phyloP scores from a whole-genome alignment of 2,113 vertebrate genomes.

The Haplochromis burtoni region DNA sequence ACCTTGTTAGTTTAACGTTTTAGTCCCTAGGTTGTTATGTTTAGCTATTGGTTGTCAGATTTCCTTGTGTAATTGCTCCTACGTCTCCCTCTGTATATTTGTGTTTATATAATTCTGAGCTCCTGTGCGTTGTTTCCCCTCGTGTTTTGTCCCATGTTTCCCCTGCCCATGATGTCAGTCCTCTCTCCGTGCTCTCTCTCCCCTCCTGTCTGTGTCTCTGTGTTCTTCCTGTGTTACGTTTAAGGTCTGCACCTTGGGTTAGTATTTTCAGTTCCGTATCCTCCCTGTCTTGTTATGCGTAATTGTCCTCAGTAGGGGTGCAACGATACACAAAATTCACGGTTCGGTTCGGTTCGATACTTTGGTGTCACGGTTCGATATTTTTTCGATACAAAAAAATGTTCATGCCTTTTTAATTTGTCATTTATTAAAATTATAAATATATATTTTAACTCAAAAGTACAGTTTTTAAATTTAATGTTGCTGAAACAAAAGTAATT shows the following conservation, averaged over 20 bases:
- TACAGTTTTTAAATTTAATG: no score
- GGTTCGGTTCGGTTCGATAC: no score
- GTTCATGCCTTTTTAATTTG: no score
- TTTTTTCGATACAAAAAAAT: no score
- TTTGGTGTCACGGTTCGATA: no score
- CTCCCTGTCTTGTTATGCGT: neutral
- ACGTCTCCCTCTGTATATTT: rapidly evolving
- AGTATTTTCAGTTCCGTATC: neutral
- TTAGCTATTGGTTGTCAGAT: neutral
- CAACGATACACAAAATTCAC: no score
- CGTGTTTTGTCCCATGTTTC: neutral
- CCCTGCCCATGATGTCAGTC: neutral
- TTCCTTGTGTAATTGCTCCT: neutral
- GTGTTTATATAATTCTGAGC: neutral
- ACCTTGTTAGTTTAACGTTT: neutral
- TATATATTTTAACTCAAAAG: no score
- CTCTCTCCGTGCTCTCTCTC: neutral
- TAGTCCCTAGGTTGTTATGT: neutral
- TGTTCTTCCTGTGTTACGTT: neutral
- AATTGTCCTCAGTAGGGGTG: neutral
- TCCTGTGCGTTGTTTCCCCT: neutral
- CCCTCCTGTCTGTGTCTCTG: neutral
- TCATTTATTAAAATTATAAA: no score
- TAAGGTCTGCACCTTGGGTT: neutral
- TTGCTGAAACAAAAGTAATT: no score